These are phyloP conservation scores for Macaca mulatta DNA, from an alignment of 2,113 vertebrate species.

Conservation along the genomic window DNA sequence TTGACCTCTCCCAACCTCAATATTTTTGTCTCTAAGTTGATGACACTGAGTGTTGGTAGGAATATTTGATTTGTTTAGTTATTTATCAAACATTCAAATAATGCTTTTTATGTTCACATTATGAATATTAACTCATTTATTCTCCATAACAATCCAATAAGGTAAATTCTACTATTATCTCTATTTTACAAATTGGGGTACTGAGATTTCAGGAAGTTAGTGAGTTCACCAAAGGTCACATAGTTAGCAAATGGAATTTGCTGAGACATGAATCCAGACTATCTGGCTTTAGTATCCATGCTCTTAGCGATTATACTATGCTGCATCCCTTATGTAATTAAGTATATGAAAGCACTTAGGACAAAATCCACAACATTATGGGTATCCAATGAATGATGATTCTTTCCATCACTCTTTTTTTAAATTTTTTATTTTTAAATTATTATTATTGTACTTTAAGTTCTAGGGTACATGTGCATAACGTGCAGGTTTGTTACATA, in stretches of 20 bases:
- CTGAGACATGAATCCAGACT: neutral
- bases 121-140: neutral
- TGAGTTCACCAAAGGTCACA: neutral
- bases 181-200: neutral
- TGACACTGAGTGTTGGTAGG: neutral
- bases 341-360: neutral
- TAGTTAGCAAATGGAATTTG: neutral
- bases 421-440: too few species aligned
- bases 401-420: neutral
- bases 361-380: neutral
- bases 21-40: neutral
- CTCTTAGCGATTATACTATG: neutral
- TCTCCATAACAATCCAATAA: neutral
- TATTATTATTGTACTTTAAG: too few species aligned
- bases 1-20: neutral
- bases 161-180: neutral
- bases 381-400: neutral
- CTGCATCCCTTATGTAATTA: neutral
- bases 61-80: neutral
- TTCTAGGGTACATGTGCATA: too few species aligned
- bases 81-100: neutral
- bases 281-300: neutral
- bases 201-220: neutral
- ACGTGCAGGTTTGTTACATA: too few species aligned
- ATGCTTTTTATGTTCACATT: neutral